Percentiles rank a stretch among this genome's conserved stretches.
Conservation (phyloP, 2,888 invertebrate species). For the Sturmia bella region DNA sequence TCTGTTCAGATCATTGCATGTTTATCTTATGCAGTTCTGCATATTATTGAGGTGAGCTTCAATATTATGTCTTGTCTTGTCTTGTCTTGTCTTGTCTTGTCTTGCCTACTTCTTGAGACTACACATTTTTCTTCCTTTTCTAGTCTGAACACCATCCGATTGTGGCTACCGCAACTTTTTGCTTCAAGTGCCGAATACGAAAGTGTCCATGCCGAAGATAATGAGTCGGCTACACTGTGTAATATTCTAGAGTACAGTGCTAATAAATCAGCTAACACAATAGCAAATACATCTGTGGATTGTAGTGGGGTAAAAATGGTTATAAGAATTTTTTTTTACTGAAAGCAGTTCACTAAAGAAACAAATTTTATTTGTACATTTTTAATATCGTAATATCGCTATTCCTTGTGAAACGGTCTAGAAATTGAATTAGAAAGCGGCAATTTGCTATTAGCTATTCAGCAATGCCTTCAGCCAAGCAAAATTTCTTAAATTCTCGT, state of each 20-base stretch:
- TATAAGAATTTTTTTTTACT: neutral
- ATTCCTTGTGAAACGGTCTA: too few species aligned
- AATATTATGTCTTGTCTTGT: neutral
- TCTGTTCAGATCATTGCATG: constrained; percentile 84
- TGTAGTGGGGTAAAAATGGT: constrained; percentile 78
- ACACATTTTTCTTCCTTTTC: constrained; percentile 14
- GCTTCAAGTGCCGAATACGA: constrained; percentile 85
- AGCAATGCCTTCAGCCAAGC: too few species aligned
- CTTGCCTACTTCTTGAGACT: too few species aligned
- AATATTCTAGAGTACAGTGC: constrained; percentile 79
- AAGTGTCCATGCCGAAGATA: constrained; percentile 74
- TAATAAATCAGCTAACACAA: constrained; percentile 76
- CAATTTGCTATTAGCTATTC: too few species aligned
- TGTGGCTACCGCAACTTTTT: constrained; percentile 94
- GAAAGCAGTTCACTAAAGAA: too few species aligned
- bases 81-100: too few species aligned
- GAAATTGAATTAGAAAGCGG: too few species aligned
- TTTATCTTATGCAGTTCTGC: constrained; percentile 86
- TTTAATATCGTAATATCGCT: too few species aligned
- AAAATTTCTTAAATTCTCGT: too few species aligned
- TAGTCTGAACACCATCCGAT: constrained; percentile 89
- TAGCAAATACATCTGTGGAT: constrained; percentile 71
- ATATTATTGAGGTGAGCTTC: constrained; percentile 85
- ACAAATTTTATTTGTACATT: too few species aligned
- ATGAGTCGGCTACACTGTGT: constrained; percentile 76